phyloP scores from a whole-genome alignment of 1,140 invertebrate genomes.

The Centruroides vittatus region DNA sequence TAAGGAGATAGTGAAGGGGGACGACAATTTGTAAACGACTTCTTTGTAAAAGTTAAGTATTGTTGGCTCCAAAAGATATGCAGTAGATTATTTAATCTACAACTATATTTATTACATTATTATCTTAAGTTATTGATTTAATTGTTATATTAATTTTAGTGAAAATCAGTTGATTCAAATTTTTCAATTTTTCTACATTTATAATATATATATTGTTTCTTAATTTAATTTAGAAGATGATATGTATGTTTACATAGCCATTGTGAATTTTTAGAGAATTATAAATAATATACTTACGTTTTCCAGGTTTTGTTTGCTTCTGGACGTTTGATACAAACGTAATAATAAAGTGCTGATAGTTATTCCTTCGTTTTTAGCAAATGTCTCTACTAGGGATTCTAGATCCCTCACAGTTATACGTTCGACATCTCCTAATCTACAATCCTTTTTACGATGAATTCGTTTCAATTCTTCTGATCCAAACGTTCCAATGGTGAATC shows the following conservation, averaged over 20 bases:
- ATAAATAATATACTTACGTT: neutral
- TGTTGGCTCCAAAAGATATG: neutral
- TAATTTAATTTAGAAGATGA: no score
- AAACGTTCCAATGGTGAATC: no score
- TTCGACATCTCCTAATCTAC: no score
- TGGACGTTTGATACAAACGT: conserved; percentile 1
- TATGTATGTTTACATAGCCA: no score
- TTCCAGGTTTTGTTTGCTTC: neutral
- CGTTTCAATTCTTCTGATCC: no score
- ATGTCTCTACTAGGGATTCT: neutral
- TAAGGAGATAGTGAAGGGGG: neutral
- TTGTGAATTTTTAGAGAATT: no score
- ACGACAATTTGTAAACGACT: neutral
- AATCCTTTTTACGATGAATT: no score
- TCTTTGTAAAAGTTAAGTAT: neutral
- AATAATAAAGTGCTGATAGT: neutral
- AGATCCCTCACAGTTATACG: neutral
- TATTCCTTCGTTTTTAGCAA: neutral
- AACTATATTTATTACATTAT: neutral
- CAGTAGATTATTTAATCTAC: neutral
- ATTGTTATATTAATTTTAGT: no score
- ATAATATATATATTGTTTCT: no score
- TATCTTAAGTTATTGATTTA: neutral
- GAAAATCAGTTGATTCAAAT: no score
- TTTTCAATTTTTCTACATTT: no score